Conservation (phyloP, 2,888 invertebrate genomes). For the Xanthia togata region DNA sequence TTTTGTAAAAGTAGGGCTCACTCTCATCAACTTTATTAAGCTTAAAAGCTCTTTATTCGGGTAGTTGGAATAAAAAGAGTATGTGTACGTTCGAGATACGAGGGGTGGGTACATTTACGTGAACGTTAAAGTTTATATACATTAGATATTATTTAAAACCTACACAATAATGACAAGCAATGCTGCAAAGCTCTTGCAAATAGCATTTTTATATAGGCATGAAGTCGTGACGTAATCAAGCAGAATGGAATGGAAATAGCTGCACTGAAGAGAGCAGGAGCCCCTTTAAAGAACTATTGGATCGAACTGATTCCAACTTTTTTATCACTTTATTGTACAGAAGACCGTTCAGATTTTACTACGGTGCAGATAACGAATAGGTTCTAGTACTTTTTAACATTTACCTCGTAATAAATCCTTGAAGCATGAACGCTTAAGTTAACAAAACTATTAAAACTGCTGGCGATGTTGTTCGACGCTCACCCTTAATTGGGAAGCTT, state of each 20-base stretch:
- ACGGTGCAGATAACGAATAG: conserved; percentile 22
- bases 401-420: conserved; percentile 24
- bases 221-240: conserved; percentile 35
- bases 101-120: neutral
- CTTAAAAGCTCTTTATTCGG: conserved; percentile 24
- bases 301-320: conserved; percentile 54
- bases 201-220: conserved; percentile 16
- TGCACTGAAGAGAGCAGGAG: conserved; percentile 44
- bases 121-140: too few relatives aligned
- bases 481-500: conserved; percentile 51
- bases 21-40: conserved; percentile 54
- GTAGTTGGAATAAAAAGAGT: conserved; percentile 26
- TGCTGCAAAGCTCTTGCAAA: conserved; percentile 7
- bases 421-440: conserved; percentile 17
- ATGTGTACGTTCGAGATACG: conserved; percentile 1
- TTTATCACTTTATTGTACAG: conserved; percentile 45
- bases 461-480: conserved; percentile 35
- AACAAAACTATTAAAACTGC: conserved; percentile 42
- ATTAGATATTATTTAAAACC: neutral
- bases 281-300: conserved; percentile 45
- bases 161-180: conserved; percentile 14
- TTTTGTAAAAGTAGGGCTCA: conserved; percentile 42
- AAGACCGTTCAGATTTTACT: conserved; percentile 38
- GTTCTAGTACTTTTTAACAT: conserved; percentile 19
- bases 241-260: conserved; percentile 35